Conservation (phyloP, 2,113 vertebrate genomes). For the Ornithorhynchus anatinus region DNA sequence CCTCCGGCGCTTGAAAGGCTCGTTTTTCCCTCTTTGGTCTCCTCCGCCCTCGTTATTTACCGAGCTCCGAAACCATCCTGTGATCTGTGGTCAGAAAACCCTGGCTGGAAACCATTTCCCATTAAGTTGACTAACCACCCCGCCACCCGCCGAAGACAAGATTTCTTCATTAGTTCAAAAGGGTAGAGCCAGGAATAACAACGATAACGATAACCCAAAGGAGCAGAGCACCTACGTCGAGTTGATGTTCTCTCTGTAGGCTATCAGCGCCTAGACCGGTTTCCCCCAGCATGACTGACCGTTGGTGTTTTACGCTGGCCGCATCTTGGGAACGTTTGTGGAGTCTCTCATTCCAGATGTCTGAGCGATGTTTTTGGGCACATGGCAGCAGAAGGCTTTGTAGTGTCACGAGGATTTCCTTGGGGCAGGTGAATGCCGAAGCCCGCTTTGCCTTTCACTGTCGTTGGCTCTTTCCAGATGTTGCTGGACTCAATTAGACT, state of each 20-base stretch:
- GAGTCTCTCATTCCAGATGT: conserved; percentile 19
- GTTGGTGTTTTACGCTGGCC: neutral
- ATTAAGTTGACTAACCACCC: neutral
- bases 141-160: conserved; percentile 4
- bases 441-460: neutral
- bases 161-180: conserved; percentile 7
- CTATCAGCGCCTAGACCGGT: neutral
- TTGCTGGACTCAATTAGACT: too few species aligned
- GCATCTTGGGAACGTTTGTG: conserved; percentile 3
- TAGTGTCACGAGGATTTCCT: neutral
- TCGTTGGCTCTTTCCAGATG: too few species aligned
- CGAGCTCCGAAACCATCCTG: neutral
- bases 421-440: neutral
- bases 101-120: neutral
- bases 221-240: neutral
- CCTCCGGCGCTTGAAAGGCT: neutral
- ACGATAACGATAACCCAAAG: neutral
- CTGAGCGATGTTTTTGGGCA: conserved; percentile 16
- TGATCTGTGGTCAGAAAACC: neutral
- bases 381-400: neutral
- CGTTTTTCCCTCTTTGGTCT: neutral
- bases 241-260: neutral
- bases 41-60: neutral
- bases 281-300: neutral
- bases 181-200: neutral